A percentile compares a stretch with the other conserved stretches of the same genome.
Conservation (phyloP, 2,888 invertebrate genomes). For the Sisyra nigra region DNA sequence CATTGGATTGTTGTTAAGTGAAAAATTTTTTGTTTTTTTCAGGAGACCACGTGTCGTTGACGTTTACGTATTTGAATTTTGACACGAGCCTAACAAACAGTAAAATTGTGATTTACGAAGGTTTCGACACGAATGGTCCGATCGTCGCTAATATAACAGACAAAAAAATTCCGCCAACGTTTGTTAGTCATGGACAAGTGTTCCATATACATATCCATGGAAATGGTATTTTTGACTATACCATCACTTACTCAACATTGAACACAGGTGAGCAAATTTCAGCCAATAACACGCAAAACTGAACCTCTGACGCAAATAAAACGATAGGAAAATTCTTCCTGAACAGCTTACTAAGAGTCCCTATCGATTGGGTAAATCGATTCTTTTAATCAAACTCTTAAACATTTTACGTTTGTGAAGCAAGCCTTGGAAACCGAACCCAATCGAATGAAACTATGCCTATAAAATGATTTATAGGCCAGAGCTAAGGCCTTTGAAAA, state of each 20-base stretch:
- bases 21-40: constrained; percentile 9
- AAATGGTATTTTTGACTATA: constrained; percentile 22
- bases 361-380: too few species aligned
- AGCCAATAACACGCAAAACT: too few species aligned
- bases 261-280: constrained; percentile 30
- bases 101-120: constrained; percentile 42
- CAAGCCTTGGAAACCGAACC: too few species aligned
- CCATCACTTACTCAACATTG: constrained; percentile 37
- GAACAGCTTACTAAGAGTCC: too few species aligned
- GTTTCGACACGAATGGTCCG: constrained; percentile 44
- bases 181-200: constrained; percentile 51
- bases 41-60: constrained; percentile 50
- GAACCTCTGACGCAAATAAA: too few species aligned
- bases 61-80: constrained; percentile 40
- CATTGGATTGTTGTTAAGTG: constrained; percentile 12
- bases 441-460: too few species aligned
- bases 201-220: constrained; percentile 26
- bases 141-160: constrained; percentile 51
- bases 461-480: too few species aligned
- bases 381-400: too few species aligned
- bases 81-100: constrained; percentile 18
- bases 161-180: constrained; percentile 39
- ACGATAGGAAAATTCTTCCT: too few species aligned
- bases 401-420: too few species aligned
- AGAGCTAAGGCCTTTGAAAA: too few species aligned